Evolutionary conservation across 2,797 vertebrate genomes (phyloP).

Genomic region (Cygnus olor): DNA sequence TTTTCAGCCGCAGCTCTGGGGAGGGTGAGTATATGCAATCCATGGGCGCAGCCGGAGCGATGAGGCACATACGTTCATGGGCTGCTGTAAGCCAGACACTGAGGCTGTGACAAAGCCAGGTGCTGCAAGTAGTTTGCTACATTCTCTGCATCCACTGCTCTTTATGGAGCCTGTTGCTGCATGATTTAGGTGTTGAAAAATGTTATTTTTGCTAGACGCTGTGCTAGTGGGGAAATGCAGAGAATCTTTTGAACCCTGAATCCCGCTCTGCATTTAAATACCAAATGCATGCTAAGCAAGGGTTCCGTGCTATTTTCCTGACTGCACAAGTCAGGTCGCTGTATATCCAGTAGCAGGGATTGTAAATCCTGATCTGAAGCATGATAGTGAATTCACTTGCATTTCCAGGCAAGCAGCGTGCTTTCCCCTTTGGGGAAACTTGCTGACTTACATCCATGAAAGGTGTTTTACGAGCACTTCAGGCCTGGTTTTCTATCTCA

Average conservation of each 20-base stretch:
- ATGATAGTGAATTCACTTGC: background rate
- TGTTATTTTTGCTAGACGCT: background rate
- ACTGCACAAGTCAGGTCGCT: background rate
- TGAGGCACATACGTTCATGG: fast-evolving
- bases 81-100: background rate
- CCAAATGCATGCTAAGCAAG: background rate
- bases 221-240: background rate
- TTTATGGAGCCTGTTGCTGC: background rate
- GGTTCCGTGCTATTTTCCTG: fast-evolving
- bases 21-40: background rate
- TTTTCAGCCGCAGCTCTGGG: background rate
- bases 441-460: background rate
- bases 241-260: background rate
- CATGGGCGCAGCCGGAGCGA: background rate
- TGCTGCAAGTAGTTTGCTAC: background rate
- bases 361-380: background rate
- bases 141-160: background rate
- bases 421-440: background rate
- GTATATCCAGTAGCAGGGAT: background rate
- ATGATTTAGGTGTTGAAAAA: background rate
- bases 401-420: background rate
- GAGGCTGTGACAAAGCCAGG: background rate
- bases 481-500: background rate
- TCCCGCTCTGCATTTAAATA: background rate
- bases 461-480: background rate